These are phyloP conservation scores for Turdus rufiventris DNA, from an alignment of 2,113 vertebrate genomes.

Conservation along the genomic window DNA sequence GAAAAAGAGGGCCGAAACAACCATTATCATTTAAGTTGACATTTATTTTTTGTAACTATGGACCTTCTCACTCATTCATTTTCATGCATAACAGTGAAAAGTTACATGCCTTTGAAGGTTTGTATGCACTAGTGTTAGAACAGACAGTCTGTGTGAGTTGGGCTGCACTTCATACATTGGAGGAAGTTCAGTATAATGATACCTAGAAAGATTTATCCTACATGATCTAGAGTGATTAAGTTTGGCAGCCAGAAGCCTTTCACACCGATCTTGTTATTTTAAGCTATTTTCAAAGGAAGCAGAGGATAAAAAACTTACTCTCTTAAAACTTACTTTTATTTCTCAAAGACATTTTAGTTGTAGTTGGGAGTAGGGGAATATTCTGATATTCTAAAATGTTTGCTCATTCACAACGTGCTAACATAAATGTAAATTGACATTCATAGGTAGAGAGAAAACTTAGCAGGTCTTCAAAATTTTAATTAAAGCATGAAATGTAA, in stretches of 20 bases:
- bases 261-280: background rate
- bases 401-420: background rate
- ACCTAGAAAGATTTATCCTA: background rate
- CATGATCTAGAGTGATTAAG: background rate
- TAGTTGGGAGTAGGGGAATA: background rate
- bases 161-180: rapidly evolving
- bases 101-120: background rate
- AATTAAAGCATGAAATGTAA: background rate
- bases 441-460: background rate
- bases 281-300: background rate
- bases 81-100: background rate
- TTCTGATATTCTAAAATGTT: background rate
- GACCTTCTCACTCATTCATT: background rate
- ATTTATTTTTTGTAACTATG: background rate
- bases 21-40: background rate
- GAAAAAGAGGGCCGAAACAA: background rate
- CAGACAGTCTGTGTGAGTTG: background rate
- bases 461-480: background rate
- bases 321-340: background rate
- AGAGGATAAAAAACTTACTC: background rate
- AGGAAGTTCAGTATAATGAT: background rate
- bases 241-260: background rate
- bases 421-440: background rate
- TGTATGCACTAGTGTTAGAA: background rate
- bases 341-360: background rate